A percentile compares a stretch with the other conserved stretches of the same genome.
These are phyloP conservation scores for Lamellibrachia columna DNA, from an alignment of 2,888 invertebrate genomes.

Conservation along the genomic window DNA sequence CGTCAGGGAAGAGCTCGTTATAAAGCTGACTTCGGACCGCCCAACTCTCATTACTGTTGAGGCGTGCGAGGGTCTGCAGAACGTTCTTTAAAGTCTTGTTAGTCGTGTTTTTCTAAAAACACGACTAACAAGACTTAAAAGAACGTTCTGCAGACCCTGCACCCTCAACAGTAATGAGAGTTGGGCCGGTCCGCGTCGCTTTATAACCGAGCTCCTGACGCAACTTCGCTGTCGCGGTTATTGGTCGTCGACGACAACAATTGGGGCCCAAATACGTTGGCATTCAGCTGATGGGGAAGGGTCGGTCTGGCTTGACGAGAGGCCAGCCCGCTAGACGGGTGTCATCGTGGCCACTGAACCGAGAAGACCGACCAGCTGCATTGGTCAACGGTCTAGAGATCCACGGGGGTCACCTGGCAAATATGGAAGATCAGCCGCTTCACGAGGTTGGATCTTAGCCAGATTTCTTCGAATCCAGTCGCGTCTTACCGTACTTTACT, in stretches of 20 bases:
- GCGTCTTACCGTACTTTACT: too few species aligned
- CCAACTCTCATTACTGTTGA: too few species aligned
- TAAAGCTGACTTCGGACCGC: too few species aligned
- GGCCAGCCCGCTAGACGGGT: background rate
- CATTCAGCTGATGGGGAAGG: background rate
- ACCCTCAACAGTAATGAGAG: background rate
- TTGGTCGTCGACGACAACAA: background rate
- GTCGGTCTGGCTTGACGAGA: background rate
- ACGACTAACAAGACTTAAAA: background rate
- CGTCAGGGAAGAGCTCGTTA: too few species aligned
- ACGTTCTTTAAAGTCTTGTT: too few species aligned
- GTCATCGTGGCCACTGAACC: background rate
- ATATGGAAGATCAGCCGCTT: background rate
- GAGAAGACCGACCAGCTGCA: background rate
- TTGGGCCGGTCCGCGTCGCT: background rate
- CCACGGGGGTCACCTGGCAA: background rate
- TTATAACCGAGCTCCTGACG: background rate
- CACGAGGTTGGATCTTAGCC: background rate
- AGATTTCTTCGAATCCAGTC: too few species aligned
- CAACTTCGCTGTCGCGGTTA: background rate
- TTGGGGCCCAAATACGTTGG: background rate
- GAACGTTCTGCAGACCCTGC: background rate
- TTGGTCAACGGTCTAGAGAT: background rate
- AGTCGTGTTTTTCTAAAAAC: too few species aligned
- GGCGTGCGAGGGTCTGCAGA: too few species aligned